Evolutionary conservation across 2,888 invertebrate genomes (phyloP).

Genomic region (Theretra japonica): DNA sequence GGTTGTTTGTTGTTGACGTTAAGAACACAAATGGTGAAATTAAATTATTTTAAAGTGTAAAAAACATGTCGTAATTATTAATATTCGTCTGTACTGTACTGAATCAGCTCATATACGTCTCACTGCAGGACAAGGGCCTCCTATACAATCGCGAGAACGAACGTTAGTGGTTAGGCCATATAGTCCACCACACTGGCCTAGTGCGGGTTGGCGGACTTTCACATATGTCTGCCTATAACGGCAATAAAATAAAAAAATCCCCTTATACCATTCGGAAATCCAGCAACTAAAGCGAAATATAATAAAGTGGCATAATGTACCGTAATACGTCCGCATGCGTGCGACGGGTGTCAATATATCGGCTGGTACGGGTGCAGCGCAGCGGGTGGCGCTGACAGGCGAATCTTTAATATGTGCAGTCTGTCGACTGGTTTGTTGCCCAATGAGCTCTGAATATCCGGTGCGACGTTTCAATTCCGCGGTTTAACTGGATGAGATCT

Average conservation of each 20-base stretch:
- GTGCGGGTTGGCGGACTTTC: too few relatives aligned
- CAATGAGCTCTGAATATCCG: neutral
- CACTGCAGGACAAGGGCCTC: too few relatives aligned
- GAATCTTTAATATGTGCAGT: constrained; percentile 43
- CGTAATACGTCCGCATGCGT: neutral
- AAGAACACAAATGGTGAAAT: neutral
- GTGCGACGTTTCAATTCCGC: constrained; percentile 2
- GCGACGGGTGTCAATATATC: constrained; percentile 15
- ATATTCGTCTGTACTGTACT: too few relatives aligned
- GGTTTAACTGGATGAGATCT: too few relatives aligned
- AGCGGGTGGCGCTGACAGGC: constrained; percentile 3
- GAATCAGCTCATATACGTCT: too few relatives aligned
- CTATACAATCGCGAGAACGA: too few relatives aligned
- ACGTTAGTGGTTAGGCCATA: too few relatives aligned
- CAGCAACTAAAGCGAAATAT: neutral
- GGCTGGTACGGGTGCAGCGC: constrained; percentile 1
- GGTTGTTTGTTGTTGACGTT: neutral
- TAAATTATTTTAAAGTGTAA: neutral
- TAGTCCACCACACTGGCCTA: too few relatives aligned
- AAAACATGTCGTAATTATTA: too few relatives aligned
- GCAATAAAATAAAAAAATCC: too few relatives aligned
- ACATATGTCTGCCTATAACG: too few relatives aligned
- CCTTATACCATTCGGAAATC: too few relatives aligned
- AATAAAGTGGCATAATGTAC: neutral
- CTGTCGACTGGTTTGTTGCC: constrained; percentile 38